These are phyloP conservation scores for Cotesia chilonis DNA, from an alignment of 1,140 invertebrate species.

Conservation along the genomic window DNA sequence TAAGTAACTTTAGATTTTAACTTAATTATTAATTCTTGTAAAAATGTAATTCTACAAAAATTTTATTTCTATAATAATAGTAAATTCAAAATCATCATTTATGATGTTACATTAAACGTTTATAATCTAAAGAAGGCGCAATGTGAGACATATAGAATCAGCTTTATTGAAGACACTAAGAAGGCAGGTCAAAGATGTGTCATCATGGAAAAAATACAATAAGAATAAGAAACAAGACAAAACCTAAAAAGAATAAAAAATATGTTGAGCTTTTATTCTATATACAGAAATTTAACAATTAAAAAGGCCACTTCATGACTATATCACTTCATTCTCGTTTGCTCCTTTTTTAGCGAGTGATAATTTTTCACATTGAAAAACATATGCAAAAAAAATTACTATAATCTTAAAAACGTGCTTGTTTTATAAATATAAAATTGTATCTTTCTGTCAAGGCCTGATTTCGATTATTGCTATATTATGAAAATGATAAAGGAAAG, in stretches of 20 bases:
- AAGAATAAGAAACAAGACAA: neutral
- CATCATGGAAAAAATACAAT: neutral
- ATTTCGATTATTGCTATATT: slow-evolving; percentile 3
- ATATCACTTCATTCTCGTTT: slow-evolving; percentile 46
- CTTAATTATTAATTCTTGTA: too few species aligned
- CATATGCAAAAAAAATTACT: neutral
- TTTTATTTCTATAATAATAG: too few species aligned
- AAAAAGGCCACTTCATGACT: slow-evolving; percentile 43
- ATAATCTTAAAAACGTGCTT: neutral
- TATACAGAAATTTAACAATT: slow-evolving; percentile 57
- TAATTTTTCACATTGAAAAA: neutral
- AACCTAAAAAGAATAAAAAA: slow-evolving; percentile 4
- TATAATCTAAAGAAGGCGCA: neutral
- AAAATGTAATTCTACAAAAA: too few species aligned
- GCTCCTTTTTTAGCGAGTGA: slow-evolving; percentile 18
- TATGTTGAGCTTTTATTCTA: slow-evolving; percentile 39
- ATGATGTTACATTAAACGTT: neutral
- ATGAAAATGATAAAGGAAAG: neutral
- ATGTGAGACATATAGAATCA: neutral
- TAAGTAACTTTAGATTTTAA: too few species aligned
- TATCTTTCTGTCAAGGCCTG: slow-evolving; percentile 1
- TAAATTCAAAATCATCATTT: too few species aligned
- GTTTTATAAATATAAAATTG: neutral
- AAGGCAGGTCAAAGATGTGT: slow-evolving; percentile 29
- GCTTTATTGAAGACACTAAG: slow-evolving; percentile 3